Percentiles rank a stretch among this genome's conserved stretches.
Evolutionary conservation across 2,888 invertebrate species (phyloP).

Genomic region (Leptopilina myrica): DNA sequence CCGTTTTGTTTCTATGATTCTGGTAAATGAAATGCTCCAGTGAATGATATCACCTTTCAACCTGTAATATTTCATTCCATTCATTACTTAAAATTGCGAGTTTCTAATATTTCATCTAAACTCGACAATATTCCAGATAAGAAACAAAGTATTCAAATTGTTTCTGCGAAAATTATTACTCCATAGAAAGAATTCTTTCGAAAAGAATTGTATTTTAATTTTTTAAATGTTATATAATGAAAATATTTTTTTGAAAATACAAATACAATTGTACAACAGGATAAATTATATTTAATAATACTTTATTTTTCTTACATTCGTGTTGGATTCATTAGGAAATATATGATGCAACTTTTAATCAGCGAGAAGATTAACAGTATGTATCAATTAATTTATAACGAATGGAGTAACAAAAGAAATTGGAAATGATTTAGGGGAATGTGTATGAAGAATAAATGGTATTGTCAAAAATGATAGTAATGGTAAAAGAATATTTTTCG

Average conservation of each 20-base stretch:
- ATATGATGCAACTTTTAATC: not conserved
- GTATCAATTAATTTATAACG: constrained; percentile 3
- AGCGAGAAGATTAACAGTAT: not conserved
- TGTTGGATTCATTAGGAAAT: not conserved
- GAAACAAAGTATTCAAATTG: not conserved
- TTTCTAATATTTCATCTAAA: not conserved
- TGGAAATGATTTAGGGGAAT: not conserved
- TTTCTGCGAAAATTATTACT: not conserved
- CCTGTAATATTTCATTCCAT: not conserved
- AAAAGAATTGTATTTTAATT: no score
- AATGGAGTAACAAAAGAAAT: not conserved
- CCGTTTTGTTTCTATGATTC: constrained; percentile 6
- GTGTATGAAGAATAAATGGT: not conserved
- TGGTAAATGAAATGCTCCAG: not conserved
- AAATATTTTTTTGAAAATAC: no score
- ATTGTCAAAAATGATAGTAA: not conserved
- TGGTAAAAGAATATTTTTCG: not conserved
- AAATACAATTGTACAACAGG: no score
- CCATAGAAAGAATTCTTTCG: no score
- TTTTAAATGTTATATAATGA: no score
- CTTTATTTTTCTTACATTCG: no score
- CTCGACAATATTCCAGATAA: not conserved
- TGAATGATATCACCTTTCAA: not conserved
- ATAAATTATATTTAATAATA: no score
- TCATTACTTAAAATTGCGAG: not conserved